These are phyloP conservation scores for Dunckerocampus dactyliophorus DNA, from an alignment of 2,113 vertebrate species.

Conservation along the genomic window DNA sequence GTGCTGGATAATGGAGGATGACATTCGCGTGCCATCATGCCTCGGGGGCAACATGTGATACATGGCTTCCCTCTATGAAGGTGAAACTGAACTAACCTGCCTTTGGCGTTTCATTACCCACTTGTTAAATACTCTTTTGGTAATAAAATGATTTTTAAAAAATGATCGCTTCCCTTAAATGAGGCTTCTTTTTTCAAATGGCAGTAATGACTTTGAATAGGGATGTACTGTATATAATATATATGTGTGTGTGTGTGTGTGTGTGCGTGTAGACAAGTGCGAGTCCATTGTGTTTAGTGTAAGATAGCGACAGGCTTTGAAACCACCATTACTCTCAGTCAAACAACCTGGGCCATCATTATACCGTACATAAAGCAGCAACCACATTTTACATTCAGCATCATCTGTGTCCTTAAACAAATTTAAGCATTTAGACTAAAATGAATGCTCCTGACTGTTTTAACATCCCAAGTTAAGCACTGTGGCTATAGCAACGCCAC, in stretches of 20 bases:
- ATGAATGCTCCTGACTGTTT: slow-evolving; percentile 70
- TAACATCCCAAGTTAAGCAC: slow-evolving; percentile 65
- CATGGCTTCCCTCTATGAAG: slow-evolving; percentile 99
- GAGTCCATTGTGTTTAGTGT: slow-evolving; percentile 79
- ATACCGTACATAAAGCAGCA: slow-evolving; percentile 78
- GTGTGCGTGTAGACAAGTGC: slow-evolving; percentile 68
- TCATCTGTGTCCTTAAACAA: slow-evolving; percentile 58
- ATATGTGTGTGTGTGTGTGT: slow-evolving; percentile 16
- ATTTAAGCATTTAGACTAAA: slow-evolving; percentile 69
- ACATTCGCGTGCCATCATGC: slow-evolving; percentile 97
- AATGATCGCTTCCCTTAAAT: slow-evolving; percentile 99
- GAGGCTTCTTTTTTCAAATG: slow-evolving; percentile 90
- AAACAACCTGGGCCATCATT: slow-evolving; percentile 91
- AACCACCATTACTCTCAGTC: slow-evolving; percentile 90
- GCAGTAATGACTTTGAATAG: slow-evolving; percentile 95
- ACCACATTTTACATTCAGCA: slow-evolving; percentile 64
- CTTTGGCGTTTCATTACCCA: slow-evolving; percentile 99
- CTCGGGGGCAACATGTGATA: slow-evolving; percentile 93
- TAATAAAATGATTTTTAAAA: slow-evolving; percentile 99
- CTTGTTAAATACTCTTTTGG: slow-evolving; percentile 99
- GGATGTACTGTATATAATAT: slow-evolving; percentile 63
- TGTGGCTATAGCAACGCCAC: slow-evolving; percentile 68
- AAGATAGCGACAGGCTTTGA: slow-evolving; percentile 93
- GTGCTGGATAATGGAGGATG: slow-evolving; percentile 94
- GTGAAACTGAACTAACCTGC: slow-evolving; percentile 99